Conservation (phyloP, 2,113 vertebrate genomes). For the Gopherus evgoodei region DNA sequence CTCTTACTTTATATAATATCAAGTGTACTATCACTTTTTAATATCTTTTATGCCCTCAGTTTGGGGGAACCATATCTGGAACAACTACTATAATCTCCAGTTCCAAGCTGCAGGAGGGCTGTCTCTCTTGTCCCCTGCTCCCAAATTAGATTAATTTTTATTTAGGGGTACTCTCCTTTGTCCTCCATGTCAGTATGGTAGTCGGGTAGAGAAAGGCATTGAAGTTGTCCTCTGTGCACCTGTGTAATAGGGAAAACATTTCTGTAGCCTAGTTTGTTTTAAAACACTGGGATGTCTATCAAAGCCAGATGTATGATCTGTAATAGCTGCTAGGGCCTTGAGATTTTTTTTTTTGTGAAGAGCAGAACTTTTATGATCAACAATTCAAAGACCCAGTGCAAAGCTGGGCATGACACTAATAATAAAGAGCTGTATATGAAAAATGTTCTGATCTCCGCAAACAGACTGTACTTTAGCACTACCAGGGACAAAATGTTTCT, state of each 20-base stretch:
- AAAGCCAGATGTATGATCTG: background rate
- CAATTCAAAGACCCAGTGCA: background rate
- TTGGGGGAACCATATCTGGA: background rate
- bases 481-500: background rate
- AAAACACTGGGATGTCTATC: background rate
- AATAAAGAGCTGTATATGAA: background rate
- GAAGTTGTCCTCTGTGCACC: background rate
- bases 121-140: background rate
- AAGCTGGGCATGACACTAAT: background rate
- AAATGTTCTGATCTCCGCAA: background rate
- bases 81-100: background rate
- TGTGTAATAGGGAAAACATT: background rate
- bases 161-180: background rate
- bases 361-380: background rate
- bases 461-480: background rate
- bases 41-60: accelerated
- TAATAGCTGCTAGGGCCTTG: background rate
- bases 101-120: accelerated
- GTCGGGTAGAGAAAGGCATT: background rate
- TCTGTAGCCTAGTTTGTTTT: background rate
- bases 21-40: background rate
- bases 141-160: background rate
- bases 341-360: background rate
- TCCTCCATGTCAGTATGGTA: background rate
- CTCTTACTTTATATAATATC: background rate